A percentile compares a stretch with the other conserved stretches of the same genome.
phyloP scores from a whole-genome alignment of 2,888 invertebrate species.

The Melipona bicolor region DNA sequence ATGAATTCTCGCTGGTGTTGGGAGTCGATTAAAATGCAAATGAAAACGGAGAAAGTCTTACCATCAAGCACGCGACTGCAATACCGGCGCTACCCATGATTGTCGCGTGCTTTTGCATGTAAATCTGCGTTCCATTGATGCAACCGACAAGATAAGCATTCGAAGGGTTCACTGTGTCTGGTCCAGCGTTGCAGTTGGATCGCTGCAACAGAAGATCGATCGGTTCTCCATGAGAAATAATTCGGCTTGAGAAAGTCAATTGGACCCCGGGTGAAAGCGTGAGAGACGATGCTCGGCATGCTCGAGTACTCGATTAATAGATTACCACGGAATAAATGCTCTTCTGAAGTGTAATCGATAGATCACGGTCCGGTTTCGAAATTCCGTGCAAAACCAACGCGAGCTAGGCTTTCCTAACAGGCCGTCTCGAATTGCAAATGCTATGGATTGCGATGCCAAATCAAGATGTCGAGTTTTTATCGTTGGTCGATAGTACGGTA shows the following conservation, averaged over 20 bases:
- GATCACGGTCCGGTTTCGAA: conserved; percentile 23
- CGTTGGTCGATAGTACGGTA: conserved; percentile 30
- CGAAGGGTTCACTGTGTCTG: conserved; percentile 84
- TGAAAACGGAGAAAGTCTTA: conserved; percentile 80
- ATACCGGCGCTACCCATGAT: conserved; percentile 93
- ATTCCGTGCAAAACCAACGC: conserved; percentile 7
- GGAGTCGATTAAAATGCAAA: conserved; percentile 30
- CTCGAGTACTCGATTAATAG: conserved; percentile 50
- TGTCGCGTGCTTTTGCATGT: conserved; percentile 91
- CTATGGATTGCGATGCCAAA: background rate
- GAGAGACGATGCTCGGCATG: conserved; percentile 55
- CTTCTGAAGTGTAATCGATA: conserved; percentile 49
- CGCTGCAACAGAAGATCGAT: conserved; percentile 81
- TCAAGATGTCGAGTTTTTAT: conserved; percentile 4
- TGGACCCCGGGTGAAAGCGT: conserved; percentile 72
- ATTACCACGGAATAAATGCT: conserved; percentile 48
- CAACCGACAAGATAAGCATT: conserved; percentile 92
- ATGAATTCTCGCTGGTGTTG: background rate
- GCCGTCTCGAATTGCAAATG: conserved; percentile 13
- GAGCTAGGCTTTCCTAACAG: background rate
- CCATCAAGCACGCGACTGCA: conserved; percentile 93
- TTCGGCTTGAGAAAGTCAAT: conserved; percentile 69
- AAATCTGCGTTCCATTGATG: conserved; percentile 88
- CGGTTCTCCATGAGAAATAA: conserved; percentile 45
- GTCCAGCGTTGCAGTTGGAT: conserved; percentile 76